phyloP scores from a whole-genome alignment of 2,113 vertebrate genomes.

The Leiothrix lutea region DNA sequence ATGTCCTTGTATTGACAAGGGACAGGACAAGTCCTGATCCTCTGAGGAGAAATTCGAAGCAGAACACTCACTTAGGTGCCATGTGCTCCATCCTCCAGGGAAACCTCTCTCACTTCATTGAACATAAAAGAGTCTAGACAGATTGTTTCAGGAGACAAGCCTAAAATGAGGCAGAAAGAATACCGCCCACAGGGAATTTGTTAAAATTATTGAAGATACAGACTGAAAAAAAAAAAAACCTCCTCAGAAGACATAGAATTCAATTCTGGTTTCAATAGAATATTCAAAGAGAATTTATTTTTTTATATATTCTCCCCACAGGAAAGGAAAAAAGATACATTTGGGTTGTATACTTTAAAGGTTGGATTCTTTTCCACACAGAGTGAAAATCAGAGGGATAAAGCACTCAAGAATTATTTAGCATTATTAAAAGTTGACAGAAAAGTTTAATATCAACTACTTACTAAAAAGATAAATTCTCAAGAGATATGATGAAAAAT shows the following conservation, averaged over 20 bases:
- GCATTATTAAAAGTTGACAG: background rate
- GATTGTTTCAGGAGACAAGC: background rate
- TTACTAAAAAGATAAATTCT: background rate
- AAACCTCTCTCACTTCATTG: background rate
- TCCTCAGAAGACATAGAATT: background rate
- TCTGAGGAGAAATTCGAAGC: background rate
- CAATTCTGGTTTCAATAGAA: background rate
- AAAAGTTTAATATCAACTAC: background rate
- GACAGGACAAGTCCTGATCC: background rate
- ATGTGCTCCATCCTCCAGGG: background rate
- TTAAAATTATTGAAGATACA: background rate
- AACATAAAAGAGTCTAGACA: background rate
- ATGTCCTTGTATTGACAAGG: background rate
- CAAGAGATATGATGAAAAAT: background rate
- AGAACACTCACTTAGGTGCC: background rate
- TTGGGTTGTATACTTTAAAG: background rate
- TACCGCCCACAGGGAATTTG: background rate
- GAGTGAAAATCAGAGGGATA: background rate
- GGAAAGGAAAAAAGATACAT: background rate
- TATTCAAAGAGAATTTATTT: background rate
- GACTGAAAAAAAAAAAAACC: background rate
- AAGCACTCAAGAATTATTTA: background rate
- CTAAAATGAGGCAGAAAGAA: conserved; percentile 6
- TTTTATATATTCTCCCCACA: background rate
- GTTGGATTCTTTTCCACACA: background rate